phyloP scores from a whole-genome alignment of 2,113 vertebrate species.

The Hydropotes inermis region DNA sequence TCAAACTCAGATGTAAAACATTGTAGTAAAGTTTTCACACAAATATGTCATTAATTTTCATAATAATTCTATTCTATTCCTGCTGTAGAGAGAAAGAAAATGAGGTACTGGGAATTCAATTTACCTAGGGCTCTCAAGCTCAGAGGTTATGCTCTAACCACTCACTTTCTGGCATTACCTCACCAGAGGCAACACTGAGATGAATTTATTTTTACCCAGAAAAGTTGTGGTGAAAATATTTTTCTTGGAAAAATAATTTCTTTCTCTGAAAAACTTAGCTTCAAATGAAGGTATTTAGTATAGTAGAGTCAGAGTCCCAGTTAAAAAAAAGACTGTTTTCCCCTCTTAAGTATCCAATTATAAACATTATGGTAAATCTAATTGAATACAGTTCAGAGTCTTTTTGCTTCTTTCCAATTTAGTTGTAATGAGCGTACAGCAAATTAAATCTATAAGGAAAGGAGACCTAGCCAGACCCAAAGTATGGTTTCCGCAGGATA shows the following conservation, averaged over 20 bases:
- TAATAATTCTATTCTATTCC: not conserved
- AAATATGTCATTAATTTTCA: not conserved
- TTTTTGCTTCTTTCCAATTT: constrained; percentile 4
- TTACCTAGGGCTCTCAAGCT: not conserved
- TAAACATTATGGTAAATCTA: not conserved
- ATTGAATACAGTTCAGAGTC: not conserved
- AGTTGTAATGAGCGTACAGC: not conserved
- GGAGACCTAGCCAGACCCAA: not conserved
- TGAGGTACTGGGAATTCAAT: not conserved
- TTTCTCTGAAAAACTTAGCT: not conserved
- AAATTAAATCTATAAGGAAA: constrained; percentile 3
- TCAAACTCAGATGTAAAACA: not conserved
- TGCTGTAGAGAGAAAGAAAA: not conserved
- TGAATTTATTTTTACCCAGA: not conserved
- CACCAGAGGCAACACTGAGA: not conserved
- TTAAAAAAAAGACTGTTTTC: not conserved
- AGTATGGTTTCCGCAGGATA: not conserved
- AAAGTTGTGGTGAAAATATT: not conserved
- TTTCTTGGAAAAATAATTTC: not conserved
- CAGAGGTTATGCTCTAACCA: not conserved
- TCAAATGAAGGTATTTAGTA: not conserved
- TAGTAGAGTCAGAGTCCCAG: not conserved
- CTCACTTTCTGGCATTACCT: rapidly evolving
- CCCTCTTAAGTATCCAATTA: not conserved
- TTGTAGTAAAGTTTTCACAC: not conserved